Conservation (phyloP, 2,888 invertebrate genomes). For the Didymodactylos carnosus region DNA sequence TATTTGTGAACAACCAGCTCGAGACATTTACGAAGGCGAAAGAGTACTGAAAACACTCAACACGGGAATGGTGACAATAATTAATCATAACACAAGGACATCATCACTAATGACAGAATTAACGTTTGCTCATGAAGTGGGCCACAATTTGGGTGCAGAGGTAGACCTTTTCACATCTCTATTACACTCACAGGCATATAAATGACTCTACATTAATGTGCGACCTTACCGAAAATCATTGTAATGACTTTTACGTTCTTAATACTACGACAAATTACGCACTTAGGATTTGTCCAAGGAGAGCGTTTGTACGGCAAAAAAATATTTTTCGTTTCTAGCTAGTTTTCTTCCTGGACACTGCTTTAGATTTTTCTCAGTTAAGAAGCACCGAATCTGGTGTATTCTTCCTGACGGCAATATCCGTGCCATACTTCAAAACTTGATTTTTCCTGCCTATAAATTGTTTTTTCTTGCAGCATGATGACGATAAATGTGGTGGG, state of each 20-base stretch:
- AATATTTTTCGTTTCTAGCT: too few species aligned
- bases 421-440: conserved; percentile 18
- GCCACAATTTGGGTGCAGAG: conserved; percentile 82
- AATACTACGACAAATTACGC: too few species aligned
- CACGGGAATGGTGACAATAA: conserved; percentile 94
- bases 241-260: too few species aligned
- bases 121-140: conserved; percentile 93
- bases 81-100: conserved; percentile 88
- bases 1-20: conserved; percentile 86
- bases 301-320: too few species aligned
- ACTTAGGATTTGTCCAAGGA: too few species aligned
- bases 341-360: too few species aligned
- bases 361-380: too few species aligned
- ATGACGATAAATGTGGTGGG: conserved; percentile 51
- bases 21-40: conserved; percentile 77
- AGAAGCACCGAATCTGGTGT: too few species aligned
- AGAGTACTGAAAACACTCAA: conserved; percentile 81
- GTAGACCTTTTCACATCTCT: neutral
- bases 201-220: too few species aligned
- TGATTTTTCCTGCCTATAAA: neutral
- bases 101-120: conserved; percentile 91
- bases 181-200: neutral
- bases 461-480: conserved; percentile 43
- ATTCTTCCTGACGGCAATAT: too few species aligned
- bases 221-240: too few species aligned